Percentiles rank a stretch among this genome's conserved stretches.
These are phyloP conservation scores for Ceriagrion tenellum DNA, from an alignment of 2,888 invertebrate genomes.

Conservation along the genomic window DNA sequence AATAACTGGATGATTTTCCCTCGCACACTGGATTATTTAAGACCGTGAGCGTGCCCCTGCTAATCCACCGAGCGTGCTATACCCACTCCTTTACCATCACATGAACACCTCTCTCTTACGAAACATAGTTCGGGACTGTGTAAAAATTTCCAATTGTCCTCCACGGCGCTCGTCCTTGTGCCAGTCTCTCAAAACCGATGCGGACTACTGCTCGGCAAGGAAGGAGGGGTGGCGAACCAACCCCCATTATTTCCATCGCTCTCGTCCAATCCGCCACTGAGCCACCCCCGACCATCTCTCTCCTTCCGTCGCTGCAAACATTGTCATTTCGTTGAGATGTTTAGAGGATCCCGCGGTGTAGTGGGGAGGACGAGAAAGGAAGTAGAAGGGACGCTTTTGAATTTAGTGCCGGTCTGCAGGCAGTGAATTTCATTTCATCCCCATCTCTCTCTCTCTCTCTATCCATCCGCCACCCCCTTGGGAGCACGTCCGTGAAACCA, in stretches of 20 bases:
- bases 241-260: constrained; percentile 8
- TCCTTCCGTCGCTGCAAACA: constrained; percentile 69
- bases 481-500: constrained; percentile 36
- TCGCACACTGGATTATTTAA: not conserved
- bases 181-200: not conserved
- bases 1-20: not conserved
- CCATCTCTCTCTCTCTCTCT: constrained; percentile 5
- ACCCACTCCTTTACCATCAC: not conserved
- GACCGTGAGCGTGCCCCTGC: not conserved
- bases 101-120: not conserved
- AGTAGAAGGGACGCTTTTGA: constrained; percentile 70
- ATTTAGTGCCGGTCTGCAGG: constrained; percentile 71
- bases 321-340: constrained; percentile 70
- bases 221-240: not conserved
- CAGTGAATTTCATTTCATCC: constrained; percentile 69
- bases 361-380: constrained; percentile 68
- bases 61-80: not conserved
- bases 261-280: not conserved
- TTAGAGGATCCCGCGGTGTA: constrained; percentile 61
- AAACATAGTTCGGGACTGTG: not conserved
- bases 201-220: not conserved
- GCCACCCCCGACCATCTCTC: not conserved
- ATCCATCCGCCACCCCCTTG: not conserved
- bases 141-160: not conserved
- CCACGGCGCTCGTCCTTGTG: not conserved